Percentiles rank a stretch among this genome's conserved stretches.
Conservation (phyloP, 2,888 invertebrate species). For the Hirudinaria manillensis region DNA sequence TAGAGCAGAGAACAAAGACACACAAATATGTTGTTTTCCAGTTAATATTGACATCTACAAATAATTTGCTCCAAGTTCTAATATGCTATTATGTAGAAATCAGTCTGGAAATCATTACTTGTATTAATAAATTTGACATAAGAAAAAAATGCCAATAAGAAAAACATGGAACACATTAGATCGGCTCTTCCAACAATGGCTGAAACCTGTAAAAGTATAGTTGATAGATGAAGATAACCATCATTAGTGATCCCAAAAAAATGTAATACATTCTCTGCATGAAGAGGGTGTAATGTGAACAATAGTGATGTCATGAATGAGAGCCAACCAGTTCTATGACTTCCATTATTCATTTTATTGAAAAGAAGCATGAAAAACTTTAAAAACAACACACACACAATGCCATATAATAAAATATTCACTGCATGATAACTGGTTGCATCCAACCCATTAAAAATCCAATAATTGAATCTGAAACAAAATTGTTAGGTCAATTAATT, state of each 20-base stretch:
- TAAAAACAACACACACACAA: conserved; percentile 59
- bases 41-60: background rate
- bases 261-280: conserved; percentile 71
- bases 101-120: background rate
- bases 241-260: background rate
- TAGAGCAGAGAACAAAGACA: conserved; percentile 33
- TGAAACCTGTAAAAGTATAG: conserved; percentile 61
- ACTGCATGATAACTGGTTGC: conserved; percentile 66
- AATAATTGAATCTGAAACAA: conserved; percentile 57
- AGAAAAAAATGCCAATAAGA: conserved; percentile 60
- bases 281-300: conserved; percentile 86
- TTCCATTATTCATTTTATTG: conserved; percentile 14
- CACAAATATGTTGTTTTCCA: conserved; percentile 22
- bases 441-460: conserved; percentile 60
- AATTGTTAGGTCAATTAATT: background rate
- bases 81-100: conserved; percentile 2
- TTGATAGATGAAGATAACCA: conserved; percentile 43
- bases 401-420: conserved; percentile 69
- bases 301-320: conserved; percentile 67
- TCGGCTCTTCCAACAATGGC: conserved; percentile 90
- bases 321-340: conserved; percentile 35
- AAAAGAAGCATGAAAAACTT: conserved; percentile 57
- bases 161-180: conserved; percentile 73
- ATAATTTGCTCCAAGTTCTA: background rate
- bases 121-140: conserved; percentile 22